Evolutionary conservation across 2,797 vertebrate genomes (phyloP).

Genomic region (Sternotherus odoratus): DNA sequence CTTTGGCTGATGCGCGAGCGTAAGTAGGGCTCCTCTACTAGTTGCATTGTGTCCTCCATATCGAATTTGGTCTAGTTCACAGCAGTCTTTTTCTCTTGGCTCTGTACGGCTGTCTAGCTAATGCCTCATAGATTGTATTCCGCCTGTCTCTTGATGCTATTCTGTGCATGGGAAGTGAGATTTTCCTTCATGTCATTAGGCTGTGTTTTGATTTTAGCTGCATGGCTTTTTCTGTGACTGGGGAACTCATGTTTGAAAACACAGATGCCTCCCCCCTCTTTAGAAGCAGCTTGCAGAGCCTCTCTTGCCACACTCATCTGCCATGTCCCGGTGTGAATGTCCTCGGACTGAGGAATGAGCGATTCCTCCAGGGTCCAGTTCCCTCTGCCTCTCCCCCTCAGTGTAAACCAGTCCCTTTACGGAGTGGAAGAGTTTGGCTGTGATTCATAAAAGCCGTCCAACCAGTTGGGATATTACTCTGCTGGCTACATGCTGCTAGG

Average conservation of each 20-base stretch:
- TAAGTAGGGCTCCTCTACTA: slow-evolving; percentile 78
- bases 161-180: not conserved
- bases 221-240: not conserved
- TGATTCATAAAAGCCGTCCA: not conserved
- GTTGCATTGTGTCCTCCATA: rapidly evolving
- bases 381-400: not conserved
- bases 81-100: not conserved
- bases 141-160: not conserved
- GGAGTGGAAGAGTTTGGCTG: not conserved
- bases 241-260: not conserved
- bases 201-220: not conserved
- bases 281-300: not conserved
- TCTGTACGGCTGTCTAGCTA: not conserved
- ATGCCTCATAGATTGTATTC: not conserved
- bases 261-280: not conserved
- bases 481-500: not conserved
- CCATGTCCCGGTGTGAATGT: not conserved
- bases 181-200: not conserved
- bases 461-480: not conserved
- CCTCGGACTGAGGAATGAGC: not conserved
- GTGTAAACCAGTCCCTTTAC: not conserved
- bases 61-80: not conserved
- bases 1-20: slow-evolving; percentile 90
- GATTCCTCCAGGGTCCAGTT: not conserved
- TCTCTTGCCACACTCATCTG: not conserved